Percentiles rank a stretch among this genome's conserved stretches.
Conservation (phyloP, 2,888 invertebrate species). For the Micoletzkya japonica region DNA sequence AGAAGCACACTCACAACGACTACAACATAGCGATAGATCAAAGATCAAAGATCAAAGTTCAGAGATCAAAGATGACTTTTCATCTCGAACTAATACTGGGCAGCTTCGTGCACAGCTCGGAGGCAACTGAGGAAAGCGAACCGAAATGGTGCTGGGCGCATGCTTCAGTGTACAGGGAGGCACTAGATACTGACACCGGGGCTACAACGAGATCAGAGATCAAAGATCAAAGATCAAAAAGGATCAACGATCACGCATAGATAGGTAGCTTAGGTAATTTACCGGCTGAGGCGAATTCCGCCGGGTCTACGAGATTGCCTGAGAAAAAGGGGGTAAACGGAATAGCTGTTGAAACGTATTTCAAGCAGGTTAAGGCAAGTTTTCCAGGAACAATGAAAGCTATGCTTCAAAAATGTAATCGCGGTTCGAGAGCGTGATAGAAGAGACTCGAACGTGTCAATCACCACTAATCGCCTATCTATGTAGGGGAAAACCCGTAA, state of each 20-base stretch:
- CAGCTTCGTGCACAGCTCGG: too few species aligned
- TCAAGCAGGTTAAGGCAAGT: background rate
- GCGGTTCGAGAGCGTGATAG: background rate
- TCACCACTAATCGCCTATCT: background rate
- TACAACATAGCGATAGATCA: background rate
- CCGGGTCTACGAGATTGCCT: conserved; percentile 97
- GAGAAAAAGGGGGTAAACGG: conserved; percentile 36
- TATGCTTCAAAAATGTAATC: conserved; percentile 6
- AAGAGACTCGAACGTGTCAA: background rate
- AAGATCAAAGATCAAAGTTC: background rate
- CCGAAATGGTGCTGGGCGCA: too few species aligned
- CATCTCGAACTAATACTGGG: too few species aligned
- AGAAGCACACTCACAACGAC: background rate
- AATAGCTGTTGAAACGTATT: background rate
- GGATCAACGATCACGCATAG: conserved; percentile 17
- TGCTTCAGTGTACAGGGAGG: conserved; percentile 2
- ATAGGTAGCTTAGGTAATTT: conserved; percentile 55
- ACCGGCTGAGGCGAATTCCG: conserved; percentile 98
- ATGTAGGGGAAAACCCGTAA: background rate
- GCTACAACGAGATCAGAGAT: too few species aligned
- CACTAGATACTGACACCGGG: too few species aligned
- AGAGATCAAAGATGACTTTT: too few species aligned
- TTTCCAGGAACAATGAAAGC: background rate
- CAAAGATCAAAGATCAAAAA: conserved; percentile 20
- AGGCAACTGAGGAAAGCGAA: too few species aligned